Percentiles rank a stretch among this genome's conserved stretches.
Conservation (phyloP, 2,113 vertebrate genomes). For the Dinomys branickii region DNA sequence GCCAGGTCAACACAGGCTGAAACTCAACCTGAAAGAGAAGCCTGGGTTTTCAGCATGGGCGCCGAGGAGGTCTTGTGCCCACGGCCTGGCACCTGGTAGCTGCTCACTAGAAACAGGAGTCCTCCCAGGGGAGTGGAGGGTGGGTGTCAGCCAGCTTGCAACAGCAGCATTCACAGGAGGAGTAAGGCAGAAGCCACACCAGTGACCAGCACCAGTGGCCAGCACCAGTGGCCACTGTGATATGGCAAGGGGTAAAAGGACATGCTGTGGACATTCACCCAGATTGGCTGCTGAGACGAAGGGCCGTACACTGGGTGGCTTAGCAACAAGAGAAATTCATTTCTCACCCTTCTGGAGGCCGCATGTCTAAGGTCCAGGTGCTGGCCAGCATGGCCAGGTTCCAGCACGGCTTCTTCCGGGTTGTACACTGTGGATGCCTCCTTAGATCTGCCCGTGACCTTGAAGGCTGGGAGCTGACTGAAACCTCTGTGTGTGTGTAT, state of each 20-base stretch:
- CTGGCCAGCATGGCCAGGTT: too few relatives aligned
- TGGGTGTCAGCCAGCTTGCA: not conserved
- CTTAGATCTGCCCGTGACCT: not conserved
- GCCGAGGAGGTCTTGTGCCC: not conserved
- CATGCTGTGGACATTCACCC: fast-evolving
- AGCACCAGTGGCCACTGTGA: fast-evolving
- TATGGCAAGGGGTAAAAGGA: too few relatives aligned
- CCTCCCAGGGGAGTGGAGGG: not conserved
- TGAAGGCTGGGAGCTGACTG: too few relatives aligned
- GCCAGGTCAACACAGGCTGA: not conserved
- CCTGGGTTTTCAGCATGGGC: not conserved
- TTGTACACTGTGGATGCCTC: not conserved
- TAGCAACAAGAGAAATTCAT: not conserved
- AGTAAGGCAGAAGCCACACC: not conserved
- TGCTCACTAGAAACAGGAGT: not conserved
- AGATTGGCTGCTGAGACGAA: not conserved
- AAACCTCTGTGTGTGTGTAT: too few relatives aligned
- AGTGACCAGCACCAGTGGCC: fast-evolving
- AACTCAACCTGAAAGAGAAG: not conserved
- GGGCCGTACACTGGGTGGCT: not conserved
- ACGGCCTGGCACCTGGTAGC: too few relatives aligned
- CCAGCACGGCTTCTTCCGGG: not conserved
- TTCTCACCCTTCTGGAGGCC: not conserved
- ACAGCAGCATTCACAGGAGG: not conserved
- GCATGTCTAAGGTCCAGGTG: not conserved